A percentile compares a stretch with the other conserved stretches of the same genome.
Conservation (phyloP, 2,888 invertebrate genomes). For the Diabrotica balteata region DNA sequence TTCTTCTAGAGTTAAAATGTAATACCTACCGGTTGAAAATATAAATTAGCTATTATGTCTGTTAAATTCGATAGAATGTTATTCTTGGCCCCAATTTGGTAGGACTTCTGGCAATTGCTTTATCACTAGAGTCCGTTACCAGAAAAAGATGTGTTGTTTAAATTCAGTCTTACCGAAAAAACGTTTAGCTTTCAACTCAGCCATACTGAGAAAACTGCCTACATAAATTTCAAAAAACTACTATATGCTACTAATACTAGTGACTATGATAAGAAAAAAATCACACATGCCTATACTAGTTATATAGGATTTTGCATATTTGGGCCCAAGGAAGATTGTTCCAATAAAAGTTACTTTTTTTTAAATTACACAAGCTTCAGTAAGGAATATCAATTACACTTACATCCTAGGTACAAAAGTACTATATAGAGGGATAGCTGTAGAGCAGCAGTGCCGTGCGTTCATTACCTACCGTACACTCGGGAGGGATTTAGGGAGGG, state of each 20-base stretch:
- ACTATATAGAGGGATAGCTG: conserved; percentile 36
- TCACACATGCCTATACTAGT: conserved; percentile 60
- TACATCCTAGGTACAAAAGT: conserved; percentile 53
- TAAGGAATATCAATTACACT: conserved; percentile 54
- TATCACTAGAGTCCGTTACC: conserved; percentile 59
- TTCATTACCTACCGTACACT: conserved; percentile 39
- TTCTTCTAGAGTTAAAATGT: neutral
- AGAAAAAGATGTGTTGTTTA: conserved; percentile 60
- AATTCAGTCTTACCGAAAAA: conserved; percentile 62
- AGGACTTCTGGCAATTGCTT: conserved; percentile 50
- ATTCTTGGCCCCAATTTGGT: conserved; percentile 40
- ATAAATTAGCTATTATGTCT: neutral
- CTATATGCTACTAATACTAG: conserved; percentile 56
- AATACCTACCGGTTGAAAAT: neutral
- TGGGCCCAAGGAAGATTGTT: conserved; percentile 64
- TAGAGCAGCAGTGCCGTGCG: conserved; percentile 55
- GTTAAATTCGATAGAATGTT: conserved; percentile 18
- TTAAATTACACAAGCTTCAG: conserved; percentile 52
- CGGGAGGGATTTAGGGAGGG: conserved; percentile 29
- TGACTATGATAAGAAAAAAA: conserved; percentile 61
- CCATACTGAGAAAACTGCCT: conserved; percentile 44
- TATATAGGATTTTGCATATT: conserved; percentile 58
- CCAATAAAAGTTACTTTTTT: conserved; percentile 50
- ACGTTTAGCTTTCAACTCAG: conserved; percentile 47
- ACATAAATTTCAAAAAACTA: conserved; percentile 44